Conservation (phyloP, 2,797 vertebrate genomes). For the Atherinosoma microstoma region DNA sequence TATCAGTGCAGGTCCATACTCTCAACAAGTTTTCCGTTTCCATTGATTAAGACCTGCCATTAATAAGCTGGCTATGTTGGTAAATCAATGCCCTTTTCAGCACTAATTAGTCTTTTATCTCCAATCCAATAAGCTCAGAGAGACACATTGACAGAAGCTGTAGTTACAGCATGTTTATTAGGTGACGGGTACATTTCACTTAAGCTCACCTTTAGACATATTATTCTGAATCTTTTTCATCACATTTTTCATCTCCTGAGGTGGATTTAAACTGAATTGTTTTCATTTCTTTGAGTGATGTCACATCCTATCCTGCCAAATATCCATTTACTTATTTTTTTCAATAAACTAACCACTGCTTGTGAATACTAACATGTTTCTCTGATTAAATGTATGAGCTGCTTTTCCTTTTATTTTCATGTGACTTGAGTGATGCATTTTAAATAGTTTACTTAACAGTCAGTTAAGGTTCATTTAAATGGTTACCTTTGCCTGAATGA, state of each 20-base stretch:
- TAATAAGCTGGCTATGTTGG: constrained; percentile 66
- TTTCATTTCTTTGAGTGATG: constrained; percentile 22
- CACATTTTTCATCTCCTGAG: constrained; percentile 13
- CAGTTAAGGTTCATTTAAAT: constrained; percentile 31
- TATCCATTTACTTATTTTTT: constrained; percentile 12
- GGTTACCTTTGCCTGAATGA: constrained; percentile 1
- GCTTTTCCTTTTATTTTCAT: background rate
- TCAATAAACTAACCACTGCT: background rate
- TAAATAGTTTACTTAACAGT: constrained; percentile 22
- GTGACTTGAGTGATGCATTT: constrained; percentile 21
- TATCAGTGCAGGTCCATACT: constrained; percentile 18
- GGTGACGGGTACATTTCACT: constrained; percentile 27
- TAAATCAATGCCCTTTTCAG: constrained; percentile 73
- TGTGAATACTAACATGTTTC: constrained; percentile 35
- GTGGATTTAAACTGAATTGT: constrained; percentile 19
- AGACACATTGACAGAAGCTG: constrained; percentile 36
- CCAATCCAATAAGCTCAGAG: constrained; percentile 52
- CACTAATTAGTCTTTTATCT: constrained; percentile 75
- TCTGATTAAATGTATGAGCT: background rate
- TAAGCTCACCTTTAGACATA: constrained; percentile 23
- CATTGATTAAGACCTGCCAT: constrained; percentile 49
- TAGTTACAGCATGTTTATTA: constrained; percentile 46
- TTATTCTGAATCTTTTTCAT: constrained; percentile 1
- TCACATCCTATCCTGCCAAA: constrained; percentile 4
- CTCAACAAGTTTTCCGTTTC: constrained; percentile 39